Conservation (phyloP, 2,113 vertebrate species). For the Lasiurus cinereus region DNA sequence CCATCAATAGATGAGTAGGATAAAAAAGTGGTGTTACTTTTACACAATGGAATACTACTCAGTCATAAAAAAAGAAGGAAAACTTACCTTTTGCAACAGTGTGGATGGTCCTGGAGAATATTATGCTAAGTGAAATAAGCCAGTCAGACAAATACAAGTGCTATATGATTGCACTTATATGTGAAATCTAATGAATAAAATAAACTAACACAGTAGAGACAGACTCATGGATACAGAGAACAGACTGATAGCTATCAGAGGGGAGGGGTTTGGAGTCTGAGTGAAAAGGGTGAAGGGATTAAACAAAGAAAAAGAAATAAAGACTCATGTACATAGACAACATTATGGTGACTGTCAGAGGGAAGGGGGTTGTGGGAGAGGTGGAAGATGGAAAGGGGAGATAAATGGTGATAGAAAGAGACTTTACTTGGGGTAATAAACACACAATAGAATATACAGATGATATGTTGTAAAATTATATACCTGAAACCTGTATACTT, state of each 20-base stretch:
- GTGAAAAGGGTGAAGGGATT: neutral
- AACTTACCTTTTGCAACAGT: neutral
- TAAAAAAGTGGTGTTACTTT: neutral
- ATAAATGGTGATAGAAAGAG: neutral
- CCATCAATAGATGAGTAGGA: neutral
- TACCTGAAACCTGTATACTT: neutral
- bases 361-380: neutral
- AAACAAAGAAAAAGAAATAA: neutral
- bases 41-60: neutral
- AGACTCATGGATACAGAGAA: neutral
- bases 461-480: neutral
- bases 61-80: neutral
- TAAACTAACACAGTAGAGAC: neutral
- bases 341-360: neutral
- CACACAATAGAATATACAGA: neutral
- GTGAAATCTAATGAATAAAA: neutral
- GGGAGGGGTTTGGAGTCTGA: neutral
- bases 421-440: neutral
- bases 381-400: neutral
- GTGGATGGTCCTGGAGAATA: neutral
- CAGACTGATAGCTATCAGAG: neutral
- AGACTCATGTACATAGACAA: neutral
- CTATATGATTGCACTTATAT: neutral
- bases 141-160: neutral
- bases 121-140: neutral